Evolutionary conservation across 2,113 vertebrate genomes (phyloP), one percentile per base, ranked within the genome.

Genomic region (Sprattus sprattus): DNA sequence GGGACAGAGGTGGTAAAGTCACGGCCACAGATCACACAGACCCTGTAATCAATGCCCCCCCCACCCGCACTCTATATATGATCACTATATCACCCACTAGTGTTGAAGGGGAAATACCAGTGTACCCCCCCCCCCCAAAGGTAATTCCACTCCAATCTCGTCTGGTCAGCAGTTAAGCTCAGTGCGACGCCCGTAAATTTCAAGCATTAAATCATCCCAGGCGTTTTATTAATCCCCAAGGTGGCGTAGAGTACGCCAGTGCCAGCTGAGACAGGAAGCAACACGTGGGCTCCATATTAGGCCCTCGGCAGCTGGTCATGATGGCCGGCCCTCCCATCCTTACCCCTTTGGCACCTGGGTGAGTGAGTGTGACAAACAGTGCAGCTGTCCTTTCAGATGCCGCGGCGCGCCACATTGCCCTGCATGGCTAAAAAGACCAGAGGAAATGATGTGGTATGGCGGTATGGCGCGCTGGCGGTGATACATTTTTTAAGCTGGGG

Each of bases 81-180:
- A 78, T 78, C 32, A 78, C 6, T 39, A 39, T 2, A 39, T 44
- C 71, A 15, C 10, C 11, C 71, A 2, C 15, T 3, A 15, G 11
- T 10, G 71, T 39, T 39, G 11, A 44, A 32, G 13, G 71, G 71
- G 71, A 32, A 78, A 78, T 87, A 44, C 57, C 47, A 44, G 13
- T 18, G 9, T 6, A 15, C 67, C 60, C 71, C 3, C 28, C 28
- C 25, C 28, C 28, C 71, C 32, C 3, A 39, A 78, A 78, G 10
- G 28, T 67, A 81, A 82, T 78, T 83, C 25, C 67, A 81, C 13
- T 64, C 10, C 78, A 85, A 85, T 88, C 64, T 83, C 52, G 32
- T 82, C 81, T 81, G 78, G 60, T 82, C 81, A 81, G 85, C 60
- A 88, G 85, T 71, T 15, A 32, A 46, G 32, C 81, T 18, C 47